These are phyloP conservation scores for Corydoras sp. DNA, from an alignment of 2,113 vertebrate species.

Conservation along the genomic window DNA sequence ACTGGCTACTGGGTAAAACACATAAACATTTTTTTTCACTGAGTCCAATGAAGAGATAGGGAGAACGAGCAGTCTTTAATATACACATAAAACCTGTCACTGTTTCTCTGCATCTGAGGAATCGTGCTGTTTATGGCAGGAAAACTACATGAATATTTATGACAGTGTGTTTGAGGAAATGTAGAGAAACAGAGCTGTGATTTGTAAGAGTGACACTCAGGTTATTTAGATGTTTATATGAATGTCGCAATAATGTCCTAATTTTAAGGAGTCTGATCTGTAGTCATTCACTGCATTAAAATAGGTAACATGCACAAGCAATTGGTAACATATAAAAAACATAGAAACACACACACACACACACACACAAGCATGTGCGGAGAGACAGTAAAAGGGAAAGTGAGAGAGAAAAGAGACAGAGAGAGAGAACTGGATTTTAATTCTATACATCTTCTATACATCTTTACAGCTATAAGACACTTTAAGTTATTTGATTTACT, in stretches of 20 bases:
- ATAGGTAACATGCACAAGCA: background rate
- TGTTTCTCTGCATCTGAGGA: background rate
- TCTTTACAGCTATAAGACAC: no score
- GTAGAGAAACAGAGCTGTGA: background rate
- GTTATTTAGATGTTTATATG: background rate
- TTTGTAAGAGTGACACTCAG: conserved; percentile 1
- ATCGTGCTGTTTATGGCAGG: conserved; percentile 21
- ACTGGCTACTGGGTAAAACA: no score
- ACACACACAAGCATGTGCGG: no score
- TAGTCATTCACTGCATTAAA: background rate
- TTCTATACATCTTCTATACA: no score
- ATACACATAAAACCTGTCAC: conserved; percentile 18
- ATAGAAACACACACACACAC: no score
- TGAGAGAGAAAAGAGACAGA: no score
- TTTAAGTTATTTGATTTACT: no score
- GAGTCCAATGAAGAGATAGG: background rate
- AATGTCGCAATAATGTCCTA: conserved; percentile 4
- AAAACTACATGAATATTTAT: conserved; percentile 24
- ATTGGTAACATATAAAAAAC: background rate
- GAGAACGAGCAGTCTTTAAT: background rate
- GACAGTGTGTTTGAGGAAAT: conserved; percentile 17
- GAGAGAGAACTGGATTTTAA: no score
- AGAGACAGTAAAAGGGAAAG: no score
- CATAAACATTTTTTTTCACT: background rate
- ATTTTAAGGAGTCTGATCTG: background rate